These are phyloP conservation scores for Anorthoa munda DNA, from an alignment of 2,888 invertebrate genomes.

Conservation along the genomic window DNA sequence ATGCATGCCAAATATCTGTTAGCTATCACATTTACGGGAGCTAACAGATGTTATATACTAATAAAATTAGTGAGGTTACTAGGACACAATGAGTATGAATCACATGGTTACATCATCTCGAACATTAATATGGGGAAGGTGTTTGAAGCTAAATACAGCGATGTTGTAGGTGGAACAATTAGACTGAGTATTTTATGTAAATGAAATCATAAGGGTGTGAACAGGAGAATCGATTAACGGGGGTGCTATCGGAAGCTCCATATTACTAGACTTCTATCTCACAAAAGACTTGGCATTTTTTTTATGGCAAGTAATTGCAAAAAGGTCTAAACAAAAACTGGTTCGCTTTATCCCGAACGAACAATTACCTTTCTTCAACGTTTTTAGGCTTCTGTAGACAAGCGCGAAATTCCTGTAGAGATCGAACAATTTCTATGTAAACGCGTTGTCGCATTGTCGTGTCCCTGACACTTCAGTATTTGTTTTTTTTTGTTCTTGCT, in stretches of 20 bases:
- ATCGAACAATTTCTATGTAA: no score
- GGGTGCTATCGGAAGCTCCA: not conserved
- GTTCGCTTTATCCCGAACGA: no score
- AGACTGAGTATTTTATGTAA: constrained; percentile 4
- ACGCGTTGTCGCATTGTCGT: no score
- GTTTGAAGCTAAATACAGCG: constrained; percentile 5
- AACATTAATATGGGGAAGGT: constrained; percentile 16
- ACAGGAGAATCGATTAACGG: not conserved
- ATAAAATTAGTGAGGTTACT: constrained; percentile 43
- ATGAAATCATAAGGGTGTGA: not conserved
- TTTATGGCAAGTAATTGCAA: not conserved
- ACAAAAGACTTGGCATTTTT: not conserved
- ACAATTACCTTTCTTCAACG: not conserved
- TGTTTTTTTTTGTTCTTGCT: not conserved
- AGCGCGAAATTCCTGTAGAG: no score
- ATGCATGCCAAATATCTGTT: constrained; percentile 9
- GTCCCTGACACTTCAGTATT: no score
- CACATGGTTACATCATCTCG: constrained; percentile 39
- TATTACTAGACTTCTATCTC: not conserved
- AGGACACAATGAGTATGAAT: constrained; percentile 48
- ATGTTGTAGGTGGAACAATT: constrained; percentile 18
- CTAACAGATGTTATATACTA: constrained; percentile 21
- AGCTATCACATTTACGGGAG: constrained; percentile 19
- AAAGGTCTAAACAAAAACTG: not conserved
- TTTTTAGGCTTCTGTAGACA: no score